phyloP scores from a whole-genome alignment of 2,113 vertebrate genomes.

The Gorilla gorilla region DNA sequence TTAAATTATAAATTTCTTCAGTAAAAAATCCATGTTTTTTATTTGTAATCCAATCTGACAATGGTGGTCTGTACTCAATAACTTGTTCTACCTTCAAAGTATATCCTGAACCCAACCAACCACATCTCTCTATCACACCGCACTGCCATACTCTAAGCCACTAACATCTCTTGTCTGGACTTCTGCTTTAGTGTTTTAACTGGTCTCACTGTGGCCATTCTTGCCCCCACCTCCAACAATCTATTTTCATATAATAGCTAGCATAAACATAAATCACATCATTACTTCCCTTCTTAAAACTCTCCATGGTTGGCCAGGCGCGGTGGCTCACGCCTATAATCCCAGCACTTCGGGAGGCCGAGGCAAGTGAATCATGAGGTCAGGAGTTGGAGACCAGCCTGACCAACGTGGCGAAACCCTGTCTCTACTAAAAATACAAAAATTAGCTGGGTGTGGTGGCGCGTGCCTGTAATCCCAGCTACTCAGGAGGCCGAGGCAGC shows the following conservation, averaged over 20 bases:
- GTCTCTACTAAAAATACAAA: no score
- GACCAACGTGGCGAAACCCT: no score
- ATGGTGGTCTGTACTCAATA: not conserved
- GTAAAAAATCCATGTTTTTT: not conserved
- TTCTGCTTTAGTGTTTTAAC: not conserved
- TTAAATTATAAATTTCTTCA: slow-evolving; percentile 33
- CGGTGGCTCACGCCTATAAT: no score
- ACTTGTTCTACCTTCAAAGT: not conserved
- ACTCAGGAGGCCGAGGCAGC: no score
- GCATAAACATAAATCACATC: not conserved
- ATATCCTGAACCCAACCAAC: not conserved
- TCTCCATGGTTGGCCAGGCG: no score
- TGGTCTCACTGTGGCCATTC: not conserved
- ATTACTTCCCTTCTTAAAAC: not conserved
- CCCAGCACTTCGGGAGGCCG: no score
- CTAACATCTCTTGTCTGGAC: not conserved
- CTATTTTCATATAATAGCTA: not conserved
- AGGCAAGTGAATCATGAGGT: no score
- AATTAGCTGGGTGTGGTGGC: no score
- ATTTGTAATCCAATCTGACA: not conserved
- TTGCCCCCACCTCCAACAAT: not conserved
- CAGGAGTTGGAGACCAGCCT: no score
- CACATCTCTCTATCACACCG: not conserved
- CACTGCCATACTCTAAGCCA: not conserved
- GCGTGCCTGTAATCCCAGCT: no score